Base-by-base conservation (phyloP, 2,888 invertebrate genomes). In the Lepidonotus clava region DNA sequence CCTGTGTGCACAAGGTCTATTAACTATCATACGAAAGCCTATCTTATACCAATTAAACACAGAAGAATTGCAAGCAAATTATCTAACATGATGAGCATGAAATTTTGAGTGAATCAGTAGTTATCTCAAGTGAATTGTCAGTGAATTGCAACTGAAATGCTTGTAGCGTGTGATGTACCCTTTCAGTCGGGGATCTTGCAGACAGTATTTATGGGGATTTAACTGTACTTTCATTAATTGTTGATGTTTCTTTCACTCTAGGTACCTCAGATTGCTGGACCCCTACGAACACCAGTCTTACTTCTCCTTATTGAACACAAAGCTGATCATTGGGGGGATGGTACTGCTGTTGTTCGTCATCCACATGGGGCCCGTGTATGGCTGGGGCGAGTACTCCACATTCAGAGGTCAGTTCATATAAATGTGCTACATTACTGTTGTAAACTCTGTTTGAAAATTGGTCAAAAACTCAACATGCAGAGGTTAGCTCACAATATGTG, bases 321-420 rank as follows among this genome's bases (percentile, higher is more conserved):
- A 56, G 67, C 66, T 85, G 5, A 38, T 85, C 40, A 24, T n/a
- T 4, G 14, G 41, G 40, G 85, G 85, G 0, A 6, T 28, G 8
- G 28, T 85, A n/a, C 21, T 85, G 34, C 40, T 85, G 34, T 67
- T 85, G 40, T 56, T 67, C 14, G 85, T 67, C 5, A 66, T 85
- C 24, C 24, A 40, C 67, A 61, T 85, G 66, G 41, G 51, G 5
- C 85, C 85, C 5, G 67, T 85, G 32, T 85, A 85, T 67, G 85
- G 85, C 24, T 85, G 85, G 85, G 85, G 85, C 18, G 85, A 85
- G 46, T 85, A 85, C 53, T 53, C 85, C 53, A 36, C 28, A 32
- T 67, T 67, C 41, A 66, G 85, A 24, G 85, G 85, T 85, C 24
- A 36, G 84, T 11, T n/a, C n/a, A 46, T 46, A 6, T 46, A 46